Base-by-base conservation (phyloP, 2,888 invertebrate species). In the Saturnia pavonia region DNA sequence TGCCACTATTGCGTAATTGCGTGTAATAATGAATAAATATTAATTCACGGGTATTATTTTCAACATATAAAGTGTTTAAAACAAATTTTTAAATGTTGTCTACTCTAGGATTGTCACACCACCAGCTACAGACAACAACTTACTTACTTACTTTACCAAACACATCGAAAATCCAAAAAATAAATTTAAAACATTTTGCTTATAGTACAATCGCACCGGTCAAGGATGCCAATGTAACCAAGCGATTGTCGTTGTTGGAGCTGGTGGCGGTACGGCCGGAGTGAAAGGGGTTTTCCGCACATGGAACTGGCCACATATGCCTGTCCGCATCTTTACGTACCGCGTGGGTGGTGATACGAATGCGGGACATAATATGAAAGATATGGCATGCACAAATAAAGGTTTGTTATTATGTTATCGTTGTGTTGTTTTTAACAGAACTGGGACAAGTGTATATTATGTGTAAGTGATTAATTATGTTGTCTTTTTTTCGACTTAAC, bases 301-400 rank as follows among this genome's bases (percentile, higher is more conserved):
- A 70, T 98, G 98, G 94, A 99, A 99, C 92, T 97, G 97, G 96
- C 98, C 98, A 0, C 97, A 99, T 81, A 97, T 97, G 96, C 97
- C 99, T 73, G 98, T 99, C 48, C 95, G 99, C 76, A 96, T 99
- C 73, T 99, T 99, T 88, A 98, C 99, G 0, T 99, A 99, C 90
- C 94, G 99, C 42, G 97, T 99, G 66, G 99, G 99, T 0, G 97
- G 97, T 72, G 99, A 99, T 87, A 97, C 98, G 3, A 96, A 97
- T 67, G 97, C 98, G 78, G 96, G 96, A 40, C 95, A 96, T 72
- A 97, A 97, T 85, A 96, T 99, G 88, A 96, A 97, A 83, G 97
- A 97, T 94, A 99, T 99, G 96, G 99, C 99, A 11, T 99, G 99
- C 92, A 96, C 96, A 69, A 99, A 99, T 91, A 98, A 99, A 96